These are phyloP conservation scores for Macquaria ambigua DNA, from an alignment of 2,113 vertebrate species.

Conservation along the genomic window DNA sequence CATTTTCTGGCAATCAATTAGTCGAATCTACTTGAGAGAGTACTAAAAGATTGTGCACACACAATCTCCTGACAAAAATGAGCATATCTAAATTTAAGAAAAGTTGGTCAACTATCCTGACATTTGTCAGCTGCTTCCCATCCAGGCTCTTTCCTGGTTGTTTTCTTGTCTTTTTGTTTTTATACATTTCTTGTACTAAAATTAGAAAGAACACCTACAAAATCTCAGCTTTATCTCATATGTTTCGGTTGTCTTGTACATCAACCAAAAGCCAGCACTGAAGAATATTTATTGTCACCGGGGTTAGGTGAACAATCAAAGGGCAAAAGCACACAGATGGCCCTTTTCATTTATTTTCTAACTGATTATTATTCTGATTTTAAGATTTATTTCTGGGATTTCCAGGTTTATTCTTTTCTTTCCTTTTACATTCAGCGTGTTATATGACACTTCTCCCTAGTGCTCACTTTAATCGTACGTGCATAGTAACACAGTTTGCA, in stretches of 20 bases:
- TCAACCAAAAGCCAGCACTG: too few species aligned
- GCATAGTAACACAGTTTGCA: not conserved
- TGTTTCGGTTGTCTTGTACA: not conserved
- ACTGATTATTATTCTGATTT: too few species aligned
- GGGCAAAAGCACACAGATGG: too few species aligned
- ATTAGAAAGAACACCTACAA: not conserved
- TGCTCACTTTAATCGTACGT: not conserved
- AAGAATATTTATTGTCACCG: too few species aligned
- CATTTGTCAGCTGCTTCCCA: not conserved
- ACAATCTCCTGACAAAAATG: not conserved
- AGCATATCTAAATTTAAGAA: not conserved
- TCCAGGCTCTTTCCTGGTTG: not conserved
- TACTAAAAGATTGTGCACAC: too few species aligned
- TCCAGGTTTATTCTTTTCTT: not conserved
- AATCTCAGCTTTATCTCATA: not conserved
- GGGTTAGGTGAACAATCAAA: too few species aligned
- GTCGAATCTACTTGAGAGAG: too few species aligned
- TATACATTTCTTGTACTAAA: not conserved
- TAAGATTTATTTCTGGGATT: too few species aligned
- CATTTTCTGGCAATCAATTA: too few species aligned
- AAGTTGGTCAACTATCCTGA: not conserved
- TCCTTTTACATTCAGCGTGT: not conserved
- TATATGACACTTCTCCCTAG: not conserved
- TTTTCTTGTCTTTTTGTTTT: not conserved
- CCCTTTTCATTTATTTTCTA: too few species aligned